Percentiles rank a stretch among this genome's conserved stretches.
These are phyloP conservation scores for Trachelus tabidus DNA, from an alignment of 2,888 invertebrate genomes.

Conservation along the genomic window DNA sequence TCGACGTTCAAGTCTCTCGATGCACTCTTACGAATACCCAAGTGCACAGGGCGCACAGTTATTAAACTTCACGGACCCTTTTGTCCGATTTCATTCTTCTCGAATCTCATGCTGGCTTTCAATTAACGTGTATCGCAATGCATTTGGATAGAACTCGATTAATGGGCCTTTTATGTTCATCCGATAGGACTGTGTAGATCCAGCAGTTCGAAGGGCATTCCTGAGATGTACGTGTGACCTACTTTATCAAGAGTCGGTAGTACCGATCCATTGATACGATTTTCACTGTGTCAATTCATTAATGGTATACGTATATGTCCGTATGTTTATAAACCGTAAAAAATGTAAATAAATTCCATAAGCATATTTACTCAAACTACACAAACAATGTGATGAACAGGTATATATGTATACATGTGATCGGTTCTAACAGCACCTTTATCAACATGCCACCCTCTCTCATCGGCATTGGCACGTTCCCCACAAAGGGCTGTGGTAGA, in stretches of 20 bases:
- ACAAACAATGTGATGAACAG: neutral
- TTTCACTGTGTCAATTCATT: neutral
- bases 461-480: constrained; percentile 38
- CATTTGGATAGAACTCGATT: neutral
- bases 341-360: neutral
- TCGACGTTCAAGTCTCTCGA: neutral
- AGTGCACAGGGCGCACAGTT: neutral
- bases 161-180: neutral
- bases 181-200: neutral
- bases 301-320: neutral
- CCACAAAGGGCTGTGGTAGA: constrained; percentile 35
- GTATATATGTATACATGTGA: neutral
- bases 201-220: neutral
- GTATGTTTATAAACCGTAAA: neutral
- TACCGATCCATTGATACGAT: neutral
- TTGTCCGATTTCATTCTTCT: neutral
- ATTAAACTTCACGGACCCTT: neutral
- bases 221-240: neutral
- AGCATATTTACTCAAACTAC: neutral
- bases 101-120: neutral
- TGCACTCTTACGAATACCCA: neutral
- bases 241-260: neutral
- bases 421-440: neutral
- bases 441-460: neutral
- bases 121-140: neutral